Evolutionary conservation across 2,888 invertebrate species (phyloP).

Genomic region (Drosophila anceps): DNA sequence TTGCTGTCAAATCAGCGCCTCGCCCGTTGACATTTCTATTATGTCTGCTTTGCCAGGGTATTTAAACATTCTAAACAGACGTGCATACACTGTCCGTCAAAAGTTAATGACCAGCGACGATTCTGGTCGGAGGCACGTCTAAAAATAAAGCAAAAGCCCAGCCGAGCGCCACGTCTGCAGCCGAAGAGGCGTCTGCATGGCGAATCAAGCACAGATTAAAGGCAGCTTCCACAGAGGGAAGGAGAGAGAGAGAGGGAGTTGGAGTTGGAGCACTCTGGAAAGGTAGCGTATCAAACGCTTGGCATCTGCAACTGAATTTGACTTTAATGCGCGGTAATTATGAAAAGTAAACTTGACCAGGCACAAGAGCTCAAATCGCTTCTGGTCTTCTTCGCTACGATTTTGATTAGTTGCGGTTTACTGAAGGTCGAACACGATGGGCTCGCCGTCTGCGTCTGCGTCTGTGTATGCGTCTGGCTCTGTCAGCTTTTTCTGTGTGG

Average conservation of each 20-base stretch:
- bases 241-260: not conserved
- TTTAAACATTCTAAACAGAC: constrained; percentile 68
- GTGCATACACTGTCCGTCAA: constrained; percentile 52
- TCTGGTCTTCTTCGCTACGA: constrained; percentile 57
- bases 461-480: not conserved
- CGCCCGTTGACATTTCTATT: constrained; percentile 79
- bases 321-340: constrained; percentile 76
- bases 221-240: constrained; percentile 17
- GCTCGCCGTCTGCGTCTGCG: not conserved
- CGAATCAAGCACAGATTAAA: constrained; percentile 69
- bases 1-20: constrained; percentile 69
- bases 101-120: constrained; percentile 69
- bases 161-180: constrained; percentile 41
- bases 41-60: constrained; percentile 67
- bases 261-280: not conserved
- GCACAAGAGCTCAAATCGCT: constrained; percentile 55
- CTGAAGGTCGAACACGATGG: constrained; percentile 50
- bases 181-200: constrained; percentile 62
- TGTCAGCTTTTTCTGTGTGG: constrained; percentile 42
- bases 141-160: constrained; percentile 45
- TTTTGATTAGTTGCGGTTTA: constrained; percentile 66
- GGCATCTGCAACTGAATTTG: constrained; percentile 67
- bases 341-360: constrained; percentile 70
- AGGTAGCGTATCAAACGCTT: constrained; percentile 47
- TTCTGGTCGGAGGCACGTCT: constrained; percentile 40